Evolutionary conservation across 2,888 invertebrate species (phyloP), one percentile per base, ranked within the genome.

Genomic region (Caenorhabditis uteleia): DNA sequence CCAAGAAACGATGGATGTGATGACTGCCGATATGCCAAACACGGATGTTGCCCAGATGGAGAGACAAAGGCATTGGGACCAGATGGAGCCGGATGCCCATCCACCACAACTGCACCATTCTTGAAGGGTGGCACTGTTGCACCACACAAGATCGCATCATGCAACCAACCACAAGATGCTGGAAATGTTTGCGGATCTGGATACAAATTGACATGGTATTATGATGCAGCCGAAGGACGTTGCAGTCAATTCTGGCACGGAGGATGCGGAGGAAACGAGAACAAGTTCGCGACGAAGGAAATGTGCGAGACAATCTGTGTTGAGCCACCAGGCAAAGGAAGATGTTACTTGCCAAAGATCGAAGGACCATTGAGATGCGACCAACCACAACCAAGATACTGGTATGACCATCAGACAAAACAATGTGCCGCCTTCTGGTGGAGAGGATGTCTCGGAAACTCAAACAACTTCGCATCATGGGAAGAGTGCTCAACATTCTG

Each of bases 251-350:
- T 94, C 85, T 88, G 89, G 36, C 94, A 90, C 83, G 90, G 92
- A 42, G 95, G 95, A 25, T 95, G 95, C 82, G 89, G 89, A 48
- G 95, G 94, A 59, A 97, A 95, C 84, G 89, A 88, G 23, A 94
- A 93, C 82, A 88, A 68, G 42, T 82, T 77, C 67, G 69, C 70
- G 23, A 77, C 69, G 21, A 72, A 78, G 58, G 79, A 80, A 23
- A 66, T 70, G 67, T 79, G 80, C 62, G 77, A 80, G 57, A 72
- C 66, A 23, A 75, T 81, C 57, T 81, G 81, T 59, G 72, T 81
- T 27, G 79, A 81, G 51, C 81, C 81, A n/a, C 81, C 81, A 44
- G 70, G 57, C 38, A 61, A 57, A 42, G 80, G 82, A 40, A 69
- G 80, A 48, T 82, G 82, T 65, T 82, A 79, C 58, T 61, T 82